These are phyloP conservation scores for Plestiodon gilberti DNA, from an alignment of 2,113 vertebrate genomes.

Conservation along the genomic window DNA sequence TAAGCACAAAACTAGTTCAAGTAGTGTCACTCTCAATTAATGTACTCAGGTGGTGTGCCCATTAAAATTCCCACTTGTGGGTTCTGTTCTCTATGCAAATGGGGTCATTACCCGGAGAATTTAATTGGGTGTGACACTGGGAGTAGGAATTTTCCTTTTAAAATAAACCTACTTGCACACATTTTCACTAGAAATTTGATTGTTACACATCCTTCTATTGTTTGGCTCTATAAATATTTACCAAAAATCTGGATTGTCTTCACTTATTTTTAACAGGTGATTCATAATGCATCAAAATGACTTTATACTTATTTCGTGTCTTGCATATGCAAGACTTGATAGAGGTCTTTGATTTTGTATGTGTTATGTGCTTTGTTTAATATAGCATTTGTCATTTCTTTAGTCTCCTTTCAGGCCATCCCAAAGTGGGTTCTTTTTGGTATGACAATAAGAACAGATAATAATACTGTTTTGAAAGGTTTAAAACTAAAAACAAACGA, in stretches of 20 bases:
- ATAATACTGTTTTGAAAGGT: conserved; percentile 18
- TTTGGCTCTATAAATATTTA: conserved; percentile 82
- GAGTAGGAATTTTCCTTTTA: conserved; percentile 83
- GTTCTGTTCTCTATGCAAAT: conserved; percentile 92
- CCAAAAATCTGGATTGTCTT: conserved; percentile 69
- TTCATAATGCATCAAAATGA: conserved; percentile 69
- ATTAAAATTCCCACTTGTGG: conserved; percentile 92
- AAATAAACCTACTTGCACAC: conserved; percentile 88
- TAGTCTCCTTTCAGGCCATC: conserved; percentile 32
- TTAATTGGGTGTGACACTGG: conserved; percentile 94
- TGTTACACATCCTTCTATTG: conserved; percentile 77
- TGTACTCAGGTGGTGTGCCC: conserved; percentile 90
- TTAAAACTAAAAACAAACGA: conserved; percentile 2
- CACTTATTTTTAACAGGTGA: conserved; percentile 63
- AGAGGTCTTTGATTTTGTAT: conserved; percentile 34
- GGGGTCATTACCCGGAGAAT: conserved; percentile 92
- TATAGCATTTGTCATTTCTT: conserved; percentile 44
- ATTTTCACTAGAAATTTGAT: conserved; percentile 81
- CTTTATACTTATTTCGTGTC: conserved; percentile 58
- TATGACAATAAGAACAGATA: no score
- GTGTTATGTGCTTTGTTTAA: conserved; percentile 52
- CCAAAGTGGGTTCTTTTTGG: conserved; percentile 31
- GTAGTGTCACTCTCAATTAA: conserved; percentile 95
- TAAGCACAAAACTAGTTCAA: conserved; percentile 90
- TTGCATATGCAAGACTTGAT: conserved; percentile 50